Evolutionary conservation across 2,113 vertebrate genomes (phyloP).

Genomic region (Irena cyanogastra): DNA sequence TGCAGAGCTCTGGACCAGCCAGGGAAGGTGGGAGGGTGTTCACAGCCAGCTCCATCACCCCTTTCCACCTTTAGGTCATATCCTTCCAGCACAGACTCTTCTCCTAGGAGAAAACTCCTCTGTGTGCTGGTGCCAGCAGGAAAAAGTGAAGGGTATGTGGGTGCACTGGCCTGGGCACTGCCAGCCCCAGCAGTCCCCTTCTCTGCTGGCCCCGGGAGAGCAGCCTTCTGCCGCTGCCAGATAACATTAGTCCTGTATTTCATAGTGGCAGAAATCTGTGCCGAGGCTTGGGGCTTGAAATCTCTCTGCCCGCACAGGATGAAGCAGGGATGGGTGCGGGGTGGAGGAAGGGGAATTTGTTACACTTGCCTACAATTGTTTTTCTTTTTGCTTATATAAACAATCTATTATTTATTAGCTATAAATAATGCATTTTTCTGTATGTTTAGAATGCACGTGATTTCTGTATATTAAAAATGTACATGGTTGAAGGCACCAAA

Average conservation of each 20-base stretch:
- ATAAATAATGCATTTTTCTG: constrained; percentile 69
- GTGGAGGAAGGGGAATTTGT: constrained; percentile 25
- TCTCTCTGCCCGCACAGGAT: background rate
- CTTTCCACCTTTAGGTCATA: background rate
- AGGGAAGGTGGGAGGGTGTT: background rate
- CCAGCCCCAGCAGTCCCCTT: background rate
- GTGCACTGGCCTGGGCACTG: background rate
- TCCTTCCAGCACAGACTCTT: background rate
- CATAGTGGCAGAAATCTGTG: constrained; percentile 55
- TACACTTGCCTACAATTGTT: constrained; percentile 61
- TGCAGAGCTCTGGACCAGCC: background rate
- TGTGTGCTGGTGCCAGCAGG: background rate
- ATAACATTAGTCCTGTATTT: constrained; percentile 50
- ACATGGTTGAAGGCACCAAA: constrained; percentile 46
- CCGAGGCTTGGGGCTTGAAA: constrained; percentile 47
- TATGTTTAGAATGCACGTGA: constrained; percentile 65
- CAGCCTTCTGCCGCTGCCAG: constrained; percentile 59
- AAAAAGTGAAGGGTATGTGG: background rate
- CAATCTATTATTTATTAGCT: constrained; percentile 66
- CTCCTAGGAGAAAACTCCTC: background rate
- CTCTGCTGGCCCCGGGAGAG: background rate
- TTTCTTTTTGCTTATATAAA: constrained; percentile 64
- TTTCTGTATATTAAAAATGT: constrained; percentile 61
- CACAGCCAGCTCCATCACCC: background rate
- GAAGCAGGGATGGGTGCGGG: background rate